These are phyloP conservation scores for Propithecus coquereli DNA, from an alignment of 2,113 vertebrate species.

Conservation along the genomic window DNA sequence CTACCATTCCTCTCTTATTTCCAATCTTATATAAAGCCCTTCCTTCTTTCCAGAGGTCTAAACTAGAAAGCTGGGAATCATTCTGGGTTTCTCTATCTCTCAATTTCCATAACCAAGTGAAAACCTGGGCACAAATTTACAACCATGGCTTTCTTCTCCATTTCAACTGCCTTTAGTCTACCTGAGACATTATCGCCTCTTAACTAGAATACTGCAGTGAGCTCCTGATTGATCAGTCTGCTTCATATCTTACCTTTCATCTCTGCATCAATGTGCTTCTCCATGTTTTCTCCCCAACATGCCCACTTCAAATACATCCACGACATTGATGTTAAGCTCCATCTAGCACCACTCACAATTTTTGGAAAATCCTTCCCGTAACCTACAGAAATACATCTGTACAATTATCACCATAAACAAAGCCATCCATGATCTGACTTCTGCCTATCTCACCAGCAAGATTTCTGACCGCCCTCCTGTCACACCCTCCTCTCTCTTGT, in stretches of 20 bases:
- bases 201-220: not conserved
- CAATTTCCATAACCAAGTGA: not conserved
- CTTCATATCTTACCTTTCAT: not conserved
- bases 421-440: not conserved
- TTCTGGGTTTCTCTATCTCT: not conserved
- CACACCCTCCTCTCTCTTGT: not conserved
- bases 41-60: not conserved
- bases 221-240: not conserved
- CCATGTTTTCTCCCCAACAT: not conserved
- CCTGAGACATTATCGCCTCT: not conserved
- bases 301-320: not conserved
- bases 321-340: not conserved
- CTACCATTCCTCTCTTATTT: not conserved
- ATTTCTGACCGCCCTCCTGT: rapidly evolving
- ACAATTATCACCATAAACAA: not conserved
- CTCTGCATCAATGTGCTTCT: not conserved
- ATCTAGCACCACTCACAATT: not conserved
- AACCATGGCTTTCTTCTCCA: not conserved
- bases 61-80: not conserved
- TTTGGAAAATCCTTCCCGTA: not conserved
- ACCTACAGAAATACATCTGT: not conserved
- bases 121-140: not conserved
- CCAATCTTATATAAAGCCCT: not conserved
- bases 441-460: not conserved
- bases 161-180: not conserved